phyloP scores from a whole-genome alignment of 2,888 invertebrate species.

The Altica lythri region DNA sequence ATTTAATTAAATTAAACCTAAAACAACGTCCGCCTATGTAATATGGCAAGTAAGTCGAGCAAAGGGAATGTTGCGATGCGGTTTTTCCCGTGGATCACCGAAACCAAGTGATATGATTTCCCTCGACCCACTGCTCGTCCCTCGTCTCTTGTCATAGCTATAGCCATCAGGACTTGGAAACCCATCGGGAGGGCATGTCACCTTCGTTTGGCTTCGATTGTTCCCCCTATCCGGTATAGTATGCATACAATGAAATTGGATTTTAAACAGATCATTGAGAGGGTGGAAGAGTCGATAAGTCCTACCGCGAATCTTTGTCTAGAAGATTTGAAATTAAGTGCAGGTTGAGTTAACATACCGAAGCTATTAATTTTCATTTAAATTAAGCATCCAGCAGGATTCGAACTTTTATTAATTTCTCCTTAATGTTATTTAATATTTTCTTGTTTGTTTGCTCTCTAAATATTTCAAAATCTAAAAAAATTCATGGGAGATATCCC shows the following conservation, averaged over 20 bases:
- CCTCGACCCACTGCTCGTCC: background rate
- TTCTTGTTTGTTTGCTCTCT: no score
- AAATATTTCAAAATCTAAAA: no score
- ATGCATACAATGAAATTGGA: conserved; percentile 48
- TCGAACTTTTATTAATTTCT: no score
- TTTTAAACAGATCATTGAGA: conserved; percentile 50
- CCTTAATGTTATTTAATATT: no score
- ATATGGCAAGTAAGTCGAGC: background rate
- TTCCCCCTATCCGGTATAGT: conserved; percentile 47
- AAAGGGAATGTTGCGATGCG: conserved; percentile 2
- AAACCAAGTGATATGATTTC: conserved; percentile 10
- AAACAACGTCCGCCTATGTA: background rate
- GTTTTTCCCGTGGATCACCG: background rate
- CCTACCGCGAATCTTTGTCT: conserved; percentile 13
- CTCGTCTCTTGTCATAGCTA: background rate
- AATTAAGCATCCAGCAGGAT: no score
- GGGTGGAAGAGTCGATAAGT: conserved; percentile 38
- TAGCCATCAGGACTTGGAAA: conserved; percentile 9
- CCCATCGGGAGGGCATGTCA: conserved; percentile 47
- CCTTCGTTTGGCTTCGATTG: conserved; percentile 56
- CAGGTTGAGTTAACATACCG: background rate
- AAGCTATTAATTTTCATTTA: background rate
- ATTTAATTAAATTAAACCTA: background rate
- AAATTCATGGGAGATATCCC: no score
- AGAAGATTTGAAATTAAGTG: conserved; percentile 1